A percentile compares a stretch with the other conserved stretches of the same genome.
Conservation (phyloP, 1,140 invertebrate species). For the Drosophila bocki region DNA sequence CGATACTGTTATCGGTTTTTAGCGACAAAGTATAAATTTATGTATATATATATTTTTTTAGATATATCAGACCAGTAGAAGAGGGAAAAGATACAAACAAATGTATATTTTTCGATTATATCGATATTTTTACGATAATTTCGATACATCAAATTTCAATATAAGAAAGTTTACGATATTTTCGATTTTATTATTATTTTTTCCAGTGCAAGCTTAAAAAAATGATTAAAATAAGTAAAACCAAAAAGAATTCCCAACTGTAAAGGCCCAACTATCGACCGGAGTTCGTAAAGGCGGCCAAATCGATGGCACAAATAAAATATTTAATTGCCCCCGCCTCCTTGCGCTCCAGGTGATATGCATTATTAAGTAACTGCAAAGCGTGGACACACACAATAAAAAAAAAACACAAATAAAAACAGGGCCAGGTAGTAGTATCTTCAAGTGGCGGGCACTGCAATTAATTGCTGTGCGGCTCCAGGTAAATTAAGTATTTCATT, state of each 20-base stretch:
- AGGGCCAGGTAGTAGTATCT: slow-evolving; percentile 1
- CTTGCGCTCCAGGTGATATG: slow-evolving; percentile 18
- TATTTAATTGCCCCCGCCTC: slow-evolving; percentile 55
- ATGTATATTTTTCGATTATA: too few species aligned
- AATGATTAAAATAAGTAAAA: not conserved
- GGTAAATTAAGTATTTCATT: not conserved
- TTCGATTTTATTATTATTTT: not conserved
- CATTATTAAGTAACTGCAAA: slow-evolving; percentile 38
- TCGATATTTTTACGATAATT: too few species aligned
- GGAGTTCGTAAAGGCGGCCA: slow-evolving; percentile 57
- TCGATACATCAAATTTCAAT: too few species aligned
- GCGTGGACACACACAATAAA: slow-evolving; percentile 17
- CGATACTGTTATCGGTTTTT: too few species aligned
- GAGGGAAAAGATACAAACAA: too few species aligned
- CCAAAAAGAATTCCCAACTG: slow-evolving; percentile 28
- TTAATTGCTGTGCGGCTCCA: slow-evolving; percentile 33
- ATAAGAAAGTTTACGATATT: too few species aligned
- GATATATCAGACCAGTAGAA: too few species aligned
- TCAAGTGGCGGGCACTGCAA: slow-evolving; percentile 17
- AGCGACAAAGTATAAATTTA: too few species aligned
- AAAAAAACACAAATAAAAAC: not conserved
- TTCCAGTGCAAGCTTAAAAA: not conserved
- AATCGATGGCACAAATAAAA: slow-evolving; percentile 76
- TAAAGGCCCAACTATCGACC: slow-evolving; percentile 49
- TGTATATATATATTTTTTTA: too few species aligned